phyloP scores from a whole-genome alignment of 2,113 vertebrate species.

The Corythoichthys haematopterus region DNA sequence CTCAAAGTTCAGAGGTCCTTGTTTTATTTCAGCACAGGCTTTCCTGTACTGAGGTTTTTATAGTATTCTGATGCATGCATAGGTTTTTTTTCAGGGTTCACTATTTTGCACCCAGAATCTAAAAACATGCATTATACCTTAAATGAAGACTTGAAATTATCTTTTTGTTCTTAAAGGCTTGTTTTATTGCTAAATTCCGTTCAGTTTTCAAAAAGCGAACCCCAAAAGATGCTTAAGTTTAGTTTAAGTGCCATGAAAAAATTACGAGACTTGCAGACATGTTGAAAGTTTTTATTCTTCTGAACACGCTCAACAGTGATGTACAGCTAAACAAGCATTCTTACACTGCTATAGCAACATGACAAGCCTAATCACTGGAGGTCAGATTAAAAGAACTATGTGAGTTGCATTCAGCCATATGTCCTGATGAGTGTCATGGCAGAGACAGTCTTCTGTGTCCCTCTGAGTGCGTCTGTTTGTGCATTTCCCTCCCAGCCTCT shows the following conservation, averaged over 20 bases:
- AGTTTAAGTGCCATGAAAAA: background rate
- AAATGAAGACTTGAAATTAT: too few relatives aligned
- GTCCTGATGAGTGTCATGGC: conserved; percentile 1
- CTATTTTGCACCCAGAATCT: too few relatives aligned
- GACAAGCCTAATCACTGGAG: background rate
- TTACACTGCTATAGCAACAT: background rate
- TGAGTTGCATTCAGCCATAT: background rate
- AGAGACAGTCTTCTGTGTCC: conserved; percentile 7
- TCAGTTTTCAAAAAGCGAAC: too few relatives aligned
- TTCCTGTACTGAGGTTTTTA: too few relatives aligned
- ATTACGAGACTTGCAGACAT: background rate
- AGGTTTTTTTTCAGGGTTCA: too few relatives aligned
- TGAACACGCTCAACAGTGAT: background rate
- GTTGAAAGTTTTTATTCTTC: background rate
- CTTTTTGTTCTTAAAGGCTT: too few relatives aligned
- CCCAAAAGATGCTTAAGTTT: too few relatives aligned
- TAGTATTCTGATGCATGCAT: too few relatives aligned
- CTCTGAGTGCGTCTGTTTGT: conserved; percentile 14
- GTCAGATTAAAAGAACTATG: background rate
- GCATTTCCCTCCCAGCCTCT: conserved; percentile 14
- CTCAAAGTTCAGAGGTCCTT: too few relatives aligned
- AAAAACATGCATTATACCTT: too few relatives aligned
- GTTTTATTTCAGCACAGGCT: too few relatives aligned
- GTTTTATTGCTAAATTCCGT: too few relatives aligned
- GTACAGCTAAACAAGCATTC: background rate